phyloP scores from a whole-genome alignment of 2,113 vertebrate species.

The Ictalurus furcatus region DNA sequence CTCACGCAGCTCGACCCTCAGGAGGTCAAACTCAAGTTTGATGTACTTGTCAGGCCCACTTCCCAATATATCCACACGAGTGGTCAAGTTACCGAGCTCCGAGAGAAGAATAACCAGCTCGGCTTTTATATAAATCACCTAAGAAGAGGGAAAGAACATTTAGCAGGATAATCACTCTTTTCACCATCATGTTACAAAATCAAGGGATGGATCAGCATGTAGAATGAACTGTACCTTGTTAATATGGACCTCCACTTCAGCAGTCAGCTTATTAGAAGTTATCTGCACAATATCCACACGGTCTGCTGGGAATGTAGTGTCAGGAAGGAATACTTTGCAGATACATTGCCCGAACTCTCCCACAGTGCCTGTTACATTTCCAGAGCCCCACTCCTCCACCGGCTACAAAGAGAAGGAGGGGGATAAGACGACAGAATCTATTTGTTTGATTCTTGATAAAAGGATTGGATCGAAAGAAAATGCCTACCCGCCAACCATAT shows the following conservation, averaged over 20 bases:
- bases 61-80: constrained; percentile 56
- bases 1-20: constrained; percentile 67
- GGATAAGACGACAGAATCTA: neutral
- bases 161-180: neutral
- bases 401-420: constrained; percentile 50
- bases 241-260: constrained; percentile 65
- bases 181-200: neutral
- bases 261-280: constrained; percentile 60
- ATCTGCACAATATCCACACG: constrained; percentile 63
- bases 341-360: constrained; percentile 64
- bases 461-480: neutral
- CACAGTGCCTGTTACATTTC: constrained; percentile 66
- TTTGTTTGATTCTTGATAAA: neutral
- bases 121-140: constrained; percentile 60
- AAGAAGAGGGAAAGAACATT: neutral
- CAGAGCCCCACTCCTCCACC: constrained; percentile 63
- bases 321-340: constrained; percentile 66
- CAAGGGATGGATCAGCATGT: neutral
- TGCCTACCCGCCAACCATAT: constrained; percentile 64
- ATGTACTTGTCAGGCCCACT: constrained; percentile 63
- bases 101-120: constrained; percentile 59
- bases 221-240: constrained; percentile 57
- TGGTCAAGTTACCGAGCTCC: constrained; percentile 57
- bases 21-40: constrained; percentile 72
- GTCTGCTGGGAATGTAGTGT: constrained; percentile 66